Base-by-base conservation (phyloP, 2,888 invertebrate genomes). In the Latrodectus hesperus region DNA sequence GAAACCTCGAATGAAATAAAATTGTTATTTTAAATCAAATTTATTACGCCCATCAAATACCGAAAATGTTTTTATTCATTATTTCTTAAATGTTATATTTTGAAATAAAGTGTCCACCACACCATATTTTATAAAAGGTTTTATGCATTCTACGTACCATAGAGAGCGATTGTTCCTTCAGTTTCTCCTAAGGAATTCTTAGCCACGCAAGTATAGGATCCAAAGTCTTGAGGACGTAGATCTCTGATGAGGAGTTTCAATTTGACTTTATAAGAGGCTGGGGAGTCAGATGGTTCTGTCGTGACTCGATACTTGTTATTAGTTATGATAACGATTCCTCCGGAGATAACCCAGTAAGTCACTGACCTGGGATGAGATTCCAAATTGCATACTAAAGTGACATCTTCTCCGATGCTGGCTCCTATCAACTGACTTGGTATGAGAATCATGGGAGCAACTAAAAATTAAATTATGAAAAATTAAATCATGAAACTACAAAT, bases 391-490 rank as follows among this genome's bases (percentile, higher is more conserved):
- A 97, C 97, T 91, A 97, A 95, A 73, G 96, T 96, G 90, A 97
- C 97, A 93, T 97, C 96, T 76, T 97, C 97, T 89, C 96, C 96
- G 85, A 96, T 95, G 88, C 97, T 97, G 67, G 97, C 97, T 1
- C 97, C 97, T 89, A 98, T 97, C 93, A 97, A 94, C 93, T 97
- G 97, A 94, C 97, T 97, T 82, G 97, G 97, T 90, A 97, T 97
- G 96, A 96, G 97, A 92, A 97, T 97, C 96, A 97, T 96, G 78
- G 97, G 97, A 0, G 96, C 96, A 93, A 97, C 97, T 97, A 93
- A 53, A 73, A 10, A 22, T 67, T n/a, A 11, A 17, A 17, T 12
- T 9, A 67, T 12, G 17, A 5, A 22, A 9, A 11, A 4, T 6
- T 38, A 38, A 6, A 6, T 38, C 38, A 38, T 38, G 38, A 6